phyloP scores from a whole-genome alignment of 2,797 vertebrate genomes.

The Bradypodion pumilum region DNA sequence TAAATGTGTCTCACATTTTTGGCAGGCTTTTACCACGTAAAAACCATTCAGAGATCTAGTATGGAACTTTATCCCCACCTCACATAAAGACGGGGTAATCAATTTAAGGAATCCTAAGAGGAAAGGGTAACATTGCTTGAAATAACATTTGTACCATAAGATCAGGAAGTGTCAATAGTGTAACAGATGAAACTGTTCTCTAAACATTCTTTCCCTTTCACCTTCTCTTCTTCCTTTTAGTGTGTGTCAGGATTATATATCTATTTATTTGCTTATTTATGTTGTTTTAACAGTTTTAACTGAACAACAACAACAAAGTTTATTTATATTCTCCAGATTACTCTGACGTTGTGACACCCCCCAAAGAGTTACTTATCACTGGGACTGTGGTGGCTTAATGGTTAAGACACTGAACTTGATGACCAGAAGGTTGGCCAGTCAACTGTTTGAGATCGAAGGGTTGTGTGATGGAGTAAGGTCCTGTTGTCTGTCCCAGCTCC shows the following conservation, averaged over 20 bases:
- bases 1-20: conserved; percentile 67
- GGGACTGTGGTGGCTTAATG: too few species aligned
- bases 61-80: conserved; percentile 11
- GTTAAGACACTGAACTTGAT: too few species aligned
- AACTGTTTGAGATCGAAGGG: too few species aligned
- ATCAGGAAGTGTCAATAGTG: conserved; percentile 16
- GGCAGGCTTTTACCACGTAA: conserved; percentile 37
- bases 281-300: neutral
- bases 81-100: conserved; percentile 44
- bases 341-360: too few species aligned
- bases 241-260: neutral
- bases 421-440: too few species aligned
- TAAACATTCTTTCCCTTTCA: neutral
- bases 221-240: neutral
- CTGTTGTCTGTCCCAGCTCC: too few species aligned
- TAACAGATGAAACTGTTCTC: conserved; percentile 27
- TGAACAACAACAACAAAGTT: too few species aligned
- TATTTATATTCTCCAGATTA: too few species aligned
- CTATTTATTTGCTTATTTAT: neutral
- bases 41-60: conserved; percentile 54
- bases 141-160: conserved; percentile 16
- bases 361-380: too few species aligned
- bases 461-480: too few species aligned
- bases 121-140: conserved; percentile 49
- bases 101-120: conserved; percentile 57